Conservation (phyloP, 2,888 invertebrate genomes). For the Drosophila cracens region DNA sequence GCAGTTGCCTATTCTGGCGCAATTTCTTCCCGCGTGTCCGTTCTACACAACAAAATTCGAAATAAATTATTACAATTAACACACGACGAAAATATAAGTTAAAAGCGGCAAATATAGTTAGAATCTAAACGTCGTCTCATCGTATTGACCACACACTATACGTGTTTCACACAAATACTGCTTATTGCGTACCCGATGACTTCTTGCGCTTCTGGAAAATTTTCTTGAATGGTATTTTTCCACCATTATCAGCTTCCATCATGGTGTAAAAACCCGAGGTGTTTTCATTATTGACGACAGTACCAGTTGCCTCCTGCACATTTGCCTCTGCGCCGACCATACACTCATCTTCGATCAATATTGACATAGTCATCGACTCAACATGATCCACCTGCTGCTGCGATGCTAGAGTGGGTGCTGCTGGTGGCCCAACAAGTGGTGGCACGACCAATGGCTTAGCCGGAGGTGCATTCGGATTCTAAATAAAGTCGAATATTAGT, state of each 20-base stretch:
- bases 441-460: background rate
- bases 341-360: constrained; percentile 36
- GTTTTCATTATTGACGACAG: constrained; percentile 2
- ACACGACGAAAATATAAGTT: background rate
- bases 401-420: background rate
- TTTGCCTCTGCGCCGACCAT: background rate
- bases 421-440: background rate
- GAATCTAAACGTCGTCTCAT: background rate
- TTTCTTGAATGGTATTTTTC: constrained; percentile 82
- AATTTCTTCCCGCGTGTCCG: constrained; percentile 86
- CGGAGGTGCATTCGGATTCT: constrained; percentile 55
- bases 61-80: background rate
- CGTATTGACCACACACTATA: background rate
- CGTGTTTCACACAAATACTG: background rate
- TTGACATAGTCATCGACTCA: constrained; percentile 17
- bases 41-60: constrained; percentile 58
- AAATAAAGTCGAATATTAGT: constrained; percentile 34
- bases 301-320: background rate
- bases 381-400: background rate
- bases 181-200: constrained; percentile 76
- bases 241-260: constrained; percentile 58
- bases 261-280: background rate
- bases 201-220: constrained; percentile 84
- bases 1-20: constrained; percentile 90
- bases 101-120: background rate